Percentiles rank a stretch among this genome's conserved stretches.
These are phyloP conservation scores for Mantis religiosa DNA, from an alignment of 2,888 invertebrate genomes.

Conservation along the genomic window DNA sequence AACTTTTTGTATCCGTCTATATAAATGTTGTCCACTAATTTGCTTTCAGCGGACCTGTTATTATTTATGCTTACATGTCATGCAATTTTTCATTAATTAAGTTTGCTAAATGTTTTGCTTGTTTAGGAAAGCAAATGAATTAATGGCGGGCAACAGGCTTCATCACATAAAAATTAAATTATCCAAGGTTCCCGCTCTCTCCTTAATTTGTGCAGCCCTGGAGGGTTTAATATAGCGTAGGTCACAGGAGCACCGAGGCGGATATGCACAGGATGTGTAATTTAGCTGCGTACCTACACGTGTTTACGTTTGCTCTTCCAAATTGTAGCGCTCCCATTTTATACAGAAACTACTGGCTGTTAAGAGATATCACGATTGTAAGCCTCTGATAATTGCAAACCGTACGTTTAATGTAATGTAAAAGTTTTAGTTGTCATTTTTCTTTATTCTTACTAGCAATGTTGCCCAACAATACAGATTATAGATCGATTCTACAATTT, in stretches of 20 bases:
- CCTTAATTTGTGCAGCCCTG: neutral
- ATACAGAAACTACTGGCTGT: neutral
- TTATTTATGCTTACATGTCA: neutral
- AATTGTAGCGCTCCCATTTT: neutral
- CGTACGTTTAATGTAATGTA: too few species aligned
- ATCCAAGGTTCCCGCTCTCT: neutral
- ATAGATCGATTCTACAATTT: too few species aligned
- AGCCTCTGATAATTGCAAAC: too few species aligned
- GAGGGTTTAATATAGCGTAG: neutral
- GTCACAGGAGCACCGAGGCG: too few species aligned
- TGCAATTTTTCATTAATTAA: neutral
- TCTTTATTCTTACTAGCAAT: too few species aligned
- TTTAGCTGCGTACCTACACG: neutral
- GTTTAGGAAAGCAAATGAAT: neutral
- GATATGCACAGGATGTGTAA: neutral
- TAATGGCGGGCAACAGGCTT: neutral
- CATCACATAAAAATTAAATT: neutral
- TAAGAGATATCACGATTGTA: neutral
- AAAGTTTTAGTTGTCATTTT: too few species aligned
- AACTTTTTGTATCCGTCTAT: neutral
- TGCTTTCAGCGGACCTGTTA: neutral
- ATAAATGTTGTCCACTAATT: neutral
- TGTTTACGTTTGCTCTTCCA: neutral
- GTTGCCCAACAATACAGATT: too few species aligned
- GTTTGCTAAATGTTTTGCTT: neutral